phyloP scores from a whole-genome alignment of 2,888 invertebrate species.

The Allacma fusca region DNA sequence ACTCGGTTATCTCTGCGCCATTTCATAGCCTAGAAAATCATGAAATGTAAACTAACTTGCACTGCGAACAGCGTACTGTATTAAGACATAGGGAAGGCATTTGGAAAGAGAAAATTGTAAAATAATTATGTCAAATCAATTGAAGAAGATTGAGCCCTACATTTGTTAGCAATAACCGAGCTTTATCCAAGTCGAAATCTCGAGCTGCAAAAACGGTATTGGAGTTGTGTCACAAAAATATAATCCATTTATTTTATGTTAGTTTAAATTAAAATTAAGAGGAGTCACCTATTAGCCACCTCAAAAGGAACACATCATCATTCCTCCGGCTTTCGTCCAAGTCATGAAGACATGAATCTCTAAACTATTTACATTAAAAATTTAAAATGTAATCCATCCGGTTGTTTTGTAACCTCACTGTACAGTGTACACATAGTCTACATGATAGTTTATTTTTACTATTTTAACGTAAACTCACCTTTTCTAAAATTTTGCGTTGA shows the following conservation, averaged over 20 bases:
- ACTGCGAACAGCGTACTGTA: neutral
- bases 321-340: neutral
- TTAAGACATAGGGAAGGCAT: neutral
- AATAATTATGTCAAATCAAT: neutral
- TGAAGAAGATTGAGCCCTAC: too few species aligned
- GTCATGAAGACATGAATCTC: neutral
- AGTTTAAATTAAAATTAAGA: too few species aligned
- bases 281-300: slow-evolving; percentile 27
- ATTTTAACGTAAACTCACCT: too few species aligned
- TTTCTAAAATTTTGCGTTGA: too few species aligned
- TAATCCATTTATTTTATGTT: neutral
- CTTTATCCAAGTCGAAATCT: slow-evolving; percentile 19
- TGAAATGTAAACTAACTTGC: neutral
- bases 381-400: too few species aligned
- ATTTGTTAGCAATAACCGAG: neutral
- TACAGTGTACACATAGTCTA: too few species aligned
- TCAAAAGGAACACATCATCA: slow-evolving; percentile 9
- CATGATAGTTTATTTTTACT: too few species aligned
- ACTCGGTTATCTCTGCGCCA: slow-evolving; percentile 10
- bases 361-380: too few species aligned
- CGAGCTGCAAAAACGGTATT: neutral
- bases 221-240: neutral
- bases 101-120: neutral
- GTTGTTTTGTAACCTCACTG: too few species aligned
- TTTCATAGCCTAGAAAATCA: neutral